Base-by-base conservation (phyloP, 2,113 vertebrate species). In the Chinchilla lanigera region DNA sequence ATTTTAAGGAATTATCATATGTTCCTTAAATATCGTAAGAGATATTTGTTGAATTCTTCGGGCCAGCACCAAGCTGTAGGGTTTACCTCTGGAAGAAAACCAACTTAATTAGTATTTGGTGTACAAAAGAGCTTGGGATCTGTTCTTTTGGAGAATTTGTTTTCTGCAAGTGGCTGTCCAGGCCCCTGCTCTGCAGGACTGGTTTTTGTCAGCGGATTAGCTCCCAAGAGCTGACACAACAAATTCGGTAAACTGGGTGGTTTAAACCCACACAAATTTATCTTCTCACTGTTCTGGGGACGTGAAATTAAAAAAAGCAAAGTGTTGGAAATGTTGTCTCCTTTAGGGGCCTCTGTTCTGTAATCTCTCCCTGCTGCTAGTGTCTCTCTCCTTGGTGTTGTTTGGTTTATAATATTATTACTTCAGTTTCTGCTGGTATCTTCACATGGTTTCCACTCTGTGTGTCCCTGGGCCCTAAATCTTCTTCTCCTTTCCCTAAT, bases 311-410 rank as follows among this genome's bases (percentile, higher is more conserved):
- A 8, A 73, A 75, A 75, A 28, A 50, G 4, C 47, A 20, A 28
- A 60, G 67, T 83, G 50, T n/a, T 6, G 30, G 52, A 22, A 30
- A 10, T 26, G 22, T 24, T 35, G 60, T 30, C 44, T 89, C 30
- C 54, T 56, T 3, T 8, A 0, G 5, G 85, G 17, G 7, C 2
- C 7, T 38, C 33, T 10, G 13, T 30, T 7, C 47, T 10, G 4
- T 26, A 61, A 20, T 56, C n/a, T 1, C n/a, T 69, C 58, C 8
- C 0, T 6, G 26, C 63, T 30, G 52, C 56, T 38, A 3, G 38
- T 5, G n/a, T 44, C 83, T 13, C 0, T 0, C 0, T 14, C 71
- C 17, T 28, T 4, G 1, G 3, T 0, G 5, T 6, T n/a, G 20
- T n/a, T 61, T 71, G 78, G 41, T 47, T 19, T 61, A 2, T 4